Conservation (phyloP, 2,113 vertebrate genomes). For the Brachyhypopomus occidentalis region DNA sequence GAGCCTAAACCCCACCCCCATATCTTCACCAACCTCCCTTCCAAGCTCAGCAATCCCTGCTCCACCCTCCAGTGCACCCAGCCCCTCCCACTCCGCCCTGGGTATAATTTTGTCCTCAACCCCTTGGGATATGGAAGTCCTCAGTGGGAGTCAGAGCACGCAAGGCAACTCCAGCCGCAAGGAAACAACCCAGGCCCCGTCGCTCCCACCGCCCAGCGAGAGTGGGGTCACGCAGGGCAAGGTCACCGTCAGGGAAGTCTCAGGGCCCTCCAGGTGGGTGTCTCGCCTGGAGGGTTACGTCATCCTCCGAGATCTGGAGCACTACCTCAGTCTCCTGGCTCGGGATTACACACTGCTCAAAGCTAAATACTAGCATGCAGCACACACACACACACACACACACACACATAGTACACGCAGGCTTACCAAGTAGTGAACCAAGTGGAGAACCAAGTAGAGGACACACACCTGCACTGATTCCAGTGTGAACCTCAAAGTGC, state of each 20-base stretch:
- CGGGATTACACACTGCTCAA: conserved; percentile 72
- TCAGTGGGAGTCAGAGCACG: not conserved
- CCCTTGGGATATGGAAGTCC: not conserved
- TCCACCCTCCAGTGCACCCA: not conserved
- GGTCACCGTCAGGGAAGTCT: not conserved
- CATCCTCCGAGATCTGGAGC: conserved; percentile 73
- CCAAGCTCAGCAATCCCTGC: not conserved
- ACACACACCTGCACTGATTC: not conserved
- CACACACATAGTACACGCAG: not conserved
- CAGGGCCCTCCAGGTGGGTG: conserved; percentile 56
- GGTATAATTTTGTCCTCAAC: not conserved
- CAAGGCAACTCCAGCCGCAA: not conserved
- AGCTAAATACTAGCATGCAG: conserved; percentile 44
- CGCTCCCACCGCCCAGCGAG: not conserved
- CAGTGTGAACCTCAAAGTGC: not conserved
- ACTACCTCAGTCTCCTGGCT: conserved; percentile 71
- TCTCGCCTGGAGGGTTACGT: conserved; percentile 71
- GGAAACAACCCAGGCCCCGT: not conserved
- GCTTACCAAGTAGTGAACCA: not conserved
- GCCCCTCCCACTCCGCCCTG: not conserved
- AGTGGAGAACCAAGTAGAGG: not conserved
- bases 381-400: not conserved
- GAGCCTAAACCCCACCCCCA: not conserved
- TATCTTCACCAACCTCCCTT: not conserved
- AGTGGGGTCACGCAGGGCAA: too few species aligned